Evolutionary conservation across 2,113 vertebrate species (phyloP).

Genomic region (Rallus limicola): DNA sequence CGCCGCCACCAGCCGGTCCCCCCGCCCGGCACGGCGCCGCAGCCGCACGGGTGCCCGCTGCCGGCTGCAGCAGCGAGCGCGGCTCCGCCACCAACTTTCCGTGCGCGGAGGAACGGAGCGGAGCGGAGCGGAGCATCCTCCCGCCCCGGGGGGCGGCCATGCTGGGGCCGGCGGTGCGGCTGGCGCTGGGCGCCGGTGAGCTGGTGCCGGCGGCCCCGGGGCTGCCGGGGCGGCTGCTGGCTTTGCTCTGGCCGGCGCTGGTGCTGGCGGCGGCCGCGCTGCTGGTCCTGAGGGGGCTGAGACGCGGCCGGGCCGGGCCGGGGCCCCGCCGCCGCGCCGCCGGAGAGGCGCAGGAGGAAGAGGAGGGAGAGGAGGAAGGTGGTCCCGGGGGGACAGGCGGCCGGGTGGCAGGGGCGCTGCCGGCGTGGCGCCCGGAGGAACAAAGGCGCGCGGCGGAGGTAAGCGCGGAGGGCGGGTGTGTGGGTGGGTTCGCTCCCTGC

Average conservation of each 20-base stretch:
- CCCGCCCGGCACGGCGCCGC: background rate
- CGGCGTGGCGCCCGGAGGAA: background rate
- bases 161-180: background rate
- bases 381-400: background rate
- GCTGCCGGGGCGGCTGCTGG: background rate
- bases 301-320: background rate
- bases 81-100: background rate
- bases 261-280: background rate
- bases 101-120: background rate
- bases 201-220: background rate
- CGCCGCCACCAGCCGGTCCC: background rate
- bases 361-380: background rate
- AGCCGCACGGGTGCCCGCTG: background rate
- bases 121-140: background rate
- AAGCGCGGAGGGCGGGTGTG: background rate
- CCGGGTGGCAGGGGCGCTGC: background rate
- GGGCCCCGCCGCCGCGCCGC: background rate
- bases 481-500: background rate
- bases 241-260: background rate
- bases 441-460: conserved; percentile 36
- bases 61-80: background rate
- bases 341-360: background rate
- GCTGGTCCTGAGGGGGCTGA: background rate
- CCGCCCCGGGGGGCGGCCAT: background rate
- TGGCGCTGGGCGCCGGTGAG: background rate